Evolutionary conservation across 2,797 vertebrate species (phyloP), one percentile per base, ranked within the genome.

Genomic region (Poeciliopsis paucimaculata): DNA sequence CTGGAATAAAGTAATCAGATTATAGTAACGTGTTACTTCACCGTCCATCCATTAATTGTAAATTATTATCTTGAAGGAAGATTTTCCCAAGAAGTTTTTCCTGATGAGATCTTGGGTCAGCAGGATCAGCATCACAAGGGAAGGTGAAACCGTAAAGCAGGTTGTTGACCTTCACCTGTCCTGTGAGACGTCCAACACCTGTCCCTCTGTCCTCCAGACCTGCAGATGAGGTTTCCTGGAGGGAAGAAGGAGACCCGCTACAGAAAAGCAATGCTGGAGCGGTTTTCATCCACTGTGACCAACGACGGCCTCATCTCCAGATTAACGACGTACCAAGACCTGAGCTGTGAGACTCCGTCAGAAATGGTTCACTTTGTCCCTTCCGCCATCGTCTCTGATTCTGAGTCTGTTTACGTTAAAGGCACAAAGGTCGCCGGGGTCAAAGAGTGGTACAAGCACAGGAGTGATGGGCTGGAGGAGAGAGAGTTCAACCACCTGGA

Each of bases 101-200:
- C 97, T 99, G 97, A 97, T 97, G 0, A 87, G 81, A 4, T 97
- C 98, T 0, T 99, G 98, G 98, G 96, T 97, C 86, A 75, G 91
- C 1, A 91, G 23, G 81, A 93, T 99, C 70, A 20, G 53, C 2
- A 88, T 99, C 87, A 92, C 96, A 26, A 84, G 87, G 0, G 91
- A 93, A 95, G 97, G 98, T 98, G 89, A 45, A 34, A 73, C 10
- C 1, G 16, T 57, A 0, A 7, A 39, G 11, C 46, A 28, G 51
- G 75, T 49, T 12, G 23, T n/a, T 31, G 5, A 49, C n/a, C 9
- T 55, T 64, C 28, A 13, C 64, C 43, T 31, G 68, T 0, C 11
- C 26, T 53, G 23, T 23, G 0, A 53, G 47, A 16, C 31, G 28
- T 72, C 51, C 46, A 41, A 26, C 36, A 66, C 12, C 36, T 41